These are phyloP conservation scores for Lasius fuliginosus DNA, from an alignment of 2,888 invertebrate genomes.

Conservation along the genomic window DNA sequence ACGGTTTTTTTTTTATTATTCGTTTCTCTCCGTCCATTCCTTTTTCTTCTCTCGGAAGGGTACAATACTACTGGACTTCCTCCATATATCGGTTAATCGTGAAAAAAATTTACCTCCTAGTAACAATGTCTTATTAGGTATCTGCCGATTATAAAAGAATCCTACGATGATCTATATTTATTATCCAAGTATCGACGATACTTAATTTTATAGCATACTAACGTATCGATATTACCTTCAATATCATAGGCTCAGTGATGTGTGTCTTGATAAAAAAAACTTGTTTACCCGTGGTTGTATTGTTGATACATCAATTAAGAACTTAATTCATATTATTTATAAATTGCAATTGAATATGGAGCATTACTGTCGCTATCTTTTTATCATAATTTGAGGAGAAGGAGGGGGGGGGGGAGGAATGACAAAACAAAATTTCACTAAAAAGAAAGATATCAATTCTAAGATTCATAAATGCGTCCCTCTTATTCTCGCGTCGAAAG, in stretches of 20 bases:
- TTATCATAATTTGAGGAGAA: neutral
- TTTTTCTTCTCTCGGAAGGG: neutral
- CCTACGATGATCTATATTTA: conserved; percentile 22
- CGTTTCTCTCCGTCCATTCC: neutral
- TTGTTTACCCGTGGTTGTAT: neutral
- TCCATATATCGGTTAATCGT: neutral
- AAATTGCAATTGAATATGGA: neutral
- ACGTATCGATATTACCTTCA: conserved; percentile 15
- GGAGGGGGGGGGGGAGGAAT: neutral
- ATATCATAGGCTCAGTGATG: neutral
- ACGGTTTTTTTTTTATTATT: conserved; percentile 49
- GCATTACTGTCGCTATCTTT: neutral
- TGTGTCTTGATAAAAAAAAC: neutral
- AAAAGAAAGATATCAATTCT: neutral
- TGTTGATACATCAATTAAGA: neutral
- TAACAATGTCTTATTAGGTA: conserved; percentile 41
- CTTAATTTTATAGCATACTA: neutral
- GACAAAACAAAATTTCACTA: neutral
- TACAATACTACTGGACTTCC: conserved; percentile 41
- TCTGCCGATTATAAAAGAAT: conserved; percentile 14
- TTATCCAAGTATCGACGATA: conserved; percentile 6
- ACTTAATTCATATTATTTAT: neutral
- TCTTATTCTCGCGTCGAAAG: neutral
- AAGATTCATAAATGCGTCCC: neutral
- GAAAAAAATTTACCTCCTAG: conserved; percentile 27